Conservation (phyloP, 37 sponge, comb jelly and placozoan genomes). For the Spongilla lacustris region DNA sequence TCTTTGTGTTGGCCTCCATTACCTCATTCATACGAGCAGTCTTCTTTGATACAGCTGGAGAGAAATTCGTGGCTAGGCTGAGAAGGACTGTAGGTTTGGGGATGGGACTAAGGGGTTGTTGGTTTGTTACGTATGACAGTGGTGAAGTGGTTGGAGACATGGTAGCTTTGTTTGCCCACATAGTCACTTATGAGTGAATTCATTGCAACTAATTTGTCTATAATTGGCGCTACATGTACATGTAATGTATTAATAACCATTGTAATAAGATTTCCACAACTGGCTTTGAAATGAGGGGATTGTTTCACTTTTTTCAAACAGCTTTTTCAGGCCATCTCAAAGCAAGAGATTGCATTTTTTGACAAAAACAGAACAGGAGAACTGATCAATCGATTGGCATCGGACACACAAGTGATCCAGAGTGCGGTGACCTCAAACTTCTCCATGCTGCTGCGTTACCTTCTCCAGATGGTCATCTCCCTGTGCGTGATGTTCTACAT, state of each 20-base stretch:
- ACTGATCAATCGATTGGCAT: slow-evolving; percentile 76
- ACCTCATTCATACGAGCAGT: slow-evolving; percentile 61
- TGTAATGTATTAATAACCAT: too few species aligned
- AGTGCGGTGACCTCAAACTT: slow-evolving; percentile 78
- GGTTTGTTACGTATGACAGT: too few species aligned
- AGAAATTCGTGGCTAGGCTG: slow-evolving; percentile 80
- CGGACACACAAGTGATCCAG: slow-evolving; percentile 87
- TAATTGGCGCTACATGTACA: too few species aligned
- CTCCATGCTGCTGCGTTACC: slow-evolving; percentile 76
- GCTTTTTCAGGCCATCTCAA: slow-evolving; percentile 76
- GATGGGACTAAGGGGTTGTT: background rate
- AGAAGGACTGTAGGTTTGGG: slow-evolving; percentile 55
- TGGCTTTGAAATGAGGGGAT: background rate
- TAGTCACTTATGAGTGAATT: too few species aligned
- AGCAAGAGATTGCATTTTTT: slow-evolving; percentile 89
- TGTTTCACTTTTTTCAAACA: slow-evolving; percentile 17
- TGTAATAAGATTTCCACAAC: too few species aligned
- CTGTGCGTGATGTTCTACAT: slow-evolving; percentile 82
- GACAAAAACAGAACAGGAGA: slow-evolving; percentile 82
- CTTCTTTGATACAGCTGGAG: slow-evolving; percentile 71
- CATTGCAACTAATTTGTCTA: too few species aligned
- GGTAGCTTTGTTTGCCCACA: too few species aligned
- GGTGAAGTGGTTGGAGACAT: too few species aligned
- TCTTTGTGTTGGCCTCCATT: slow-evolving; percentile 62
- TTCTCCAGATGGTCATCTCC: slow-evolving; percentile 67